Conservation (phyloP, 2,888 invertebrate species). For the Yponomeuta malinellus region DNA sequence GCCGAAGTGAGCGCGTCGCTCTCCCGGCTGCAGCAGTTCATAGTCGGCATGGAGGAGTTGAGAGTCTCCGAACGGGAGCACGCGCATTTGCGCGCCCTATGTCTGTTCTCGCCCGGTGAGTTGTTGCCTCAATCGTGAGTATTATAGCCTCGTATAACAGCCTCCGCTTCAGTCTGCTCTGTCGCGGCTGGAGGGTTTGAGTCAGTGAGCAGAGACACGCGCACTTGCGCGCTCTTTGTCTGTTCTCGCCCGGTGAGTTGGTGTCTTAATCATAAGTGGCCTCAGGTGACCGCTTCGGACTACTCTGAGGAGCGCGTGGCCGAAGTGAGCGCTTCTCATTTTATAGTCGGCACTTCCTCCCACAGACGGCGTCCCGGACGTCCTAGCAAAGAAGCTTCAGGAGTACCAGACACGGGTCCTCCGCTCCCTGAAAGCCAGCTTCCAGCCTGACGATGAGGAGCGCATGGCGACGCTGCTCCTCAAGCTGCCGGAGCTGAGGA, state of each 20-base stretch:
- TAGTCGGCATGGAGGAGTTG: constrained; percentile 82
- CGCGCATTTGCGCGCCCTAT: constrained; percentile 90
- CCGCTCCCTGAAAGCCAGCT: constrained; percentile 53
- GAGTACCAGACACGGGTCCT: constrained; percentile 69
- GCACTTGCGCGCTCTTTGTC: constrained; percentile 87
- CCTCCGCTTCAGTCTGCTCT: no score
- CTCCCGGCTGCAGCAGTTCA: constrained; percentile 88
- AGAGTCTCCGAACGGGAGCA: constrained; percentile 90
- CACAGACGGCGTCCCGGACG: constrained; percentile 68
- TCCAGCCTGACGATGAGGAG: constrained; percentile 46
- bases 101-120: constrained; percentile 87
- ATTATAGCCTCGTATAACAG: not conserved
- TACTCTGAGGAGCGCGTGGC: no score
- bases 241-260: constrained; percentile 85
- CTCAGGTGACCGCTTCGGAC: no score
- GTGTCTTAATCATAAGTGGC: constrained; percentile 15
- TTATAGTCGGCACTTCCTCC: not conserved
- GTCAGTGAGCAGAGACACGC: constrained; percentile 92
- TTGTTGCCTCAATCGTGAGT: constrained; percentile 15
- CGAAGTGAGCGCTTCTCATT: no score
- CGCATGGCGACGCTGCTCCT: constrained; percentile 78
- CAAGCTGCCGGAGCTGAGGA: constrained; percentile 82
- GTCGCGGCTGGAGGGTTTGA: constrained; percentile 74
- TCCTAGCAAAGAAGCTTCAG: constrained; percentile 60
- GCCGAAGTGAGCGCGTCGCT: constrained; percentile 87